phyloP scores from a whole-genome alignment of 2,888 invertebrate genomes.

The Neoascia interrupta region DNA sequence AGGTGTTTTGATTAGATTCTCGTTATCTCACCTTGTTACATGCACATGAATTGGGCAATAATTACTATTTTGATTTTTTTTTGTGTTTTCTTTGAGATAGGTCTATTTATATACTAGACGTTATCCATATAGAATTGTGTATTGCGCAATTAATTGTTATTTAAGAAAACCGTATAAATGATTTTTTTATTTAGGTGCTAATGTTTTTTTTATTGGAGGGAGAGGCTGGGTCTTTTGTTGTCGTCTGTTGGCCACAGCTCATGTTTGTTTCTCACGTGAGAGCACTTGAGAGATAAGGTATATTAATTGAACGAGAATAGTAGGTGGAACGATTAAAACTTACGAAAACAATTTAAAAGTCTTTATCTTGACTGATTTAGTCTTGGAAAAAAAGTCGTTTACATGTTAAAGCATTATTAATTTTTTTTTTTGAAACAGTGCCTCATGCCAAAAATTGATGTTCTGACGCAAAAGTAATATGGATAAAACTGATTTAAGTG shows the following conservation, averaged over 20 bases:
- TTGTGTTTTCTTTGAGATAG: conserved; percentile 15
- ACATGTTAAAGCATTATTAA: too few relatives aligned
- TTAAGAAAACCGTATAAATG: neutral
- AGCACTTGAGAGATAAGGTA: conserved; percentile 19
- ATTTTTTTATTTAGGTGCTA: neutral
- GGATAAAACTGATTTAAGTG: too few relatives aligned
- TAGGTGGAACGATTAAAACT: neutral
- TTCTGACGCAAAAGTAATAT: too few relatives aligned
- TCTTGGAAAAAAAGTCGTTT: too few relatives aligned
- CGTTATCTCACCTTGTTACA: conserved; percentile 47
- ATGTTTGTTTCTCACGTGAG: conserved; percentile 15
- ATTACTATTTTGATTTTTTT: neutral
- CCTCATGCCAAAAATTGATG: too few relatives aligned
- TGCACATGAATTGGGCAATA: conserved; percentile 32
- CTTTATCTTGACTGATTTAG: too few relatives aligned
- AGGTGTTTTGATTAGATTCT: conserved; percentile 31
- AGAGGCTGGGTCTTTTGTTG: too few relatives aligned
- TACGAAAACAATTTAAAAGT: neutral
- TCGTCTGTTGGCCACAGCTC: too few relatives aligned
- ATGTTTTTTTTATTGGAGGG: neutral
- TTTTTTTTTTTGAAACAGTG: too few relatives aligned
- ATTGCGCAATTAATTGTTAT: conserved; percentile 22
- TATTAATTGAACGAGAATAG: too few relatives aligned
- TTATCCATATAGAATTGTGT: conserved; percentile 26
- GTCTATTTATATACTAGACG: conserved; percentile 14